Evolutionary conservation across 64 coral and sea anemone genomes (phyloP), one percentile per base, ranked within the genome.

Genomic region (Stylophora pistillata): DNA sequence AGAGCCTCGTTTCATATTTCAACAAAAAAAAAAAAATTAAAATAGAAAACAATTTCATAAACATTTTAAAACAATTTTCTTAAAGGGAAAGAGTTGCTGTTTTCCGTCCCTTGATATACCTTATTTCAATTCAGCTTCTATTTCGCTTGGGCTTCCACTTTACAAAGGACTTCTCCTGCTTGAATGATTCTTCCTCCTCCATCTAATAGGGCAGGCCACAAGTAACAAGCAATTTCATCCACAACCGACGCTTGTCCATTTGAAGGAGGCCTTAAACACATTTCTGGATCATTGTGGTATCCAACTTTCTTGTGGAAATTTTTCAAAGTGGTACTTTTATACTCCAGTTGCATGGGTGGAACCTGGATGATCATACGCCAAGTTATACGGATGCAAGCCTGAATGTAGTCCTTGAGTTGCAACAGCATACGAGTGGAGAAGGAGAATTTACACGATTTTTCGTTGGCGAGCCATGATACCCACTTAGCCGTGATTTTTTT

Each of bases 281-380:
- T 77, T 30, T 37, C 74, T 20, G 33, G 37, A 77, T 47, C 0
- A 23, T 47, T 55, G 0, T 52, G 34, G 55, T 77, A 52, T 77
- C 18, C 18, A 41, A 53, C 3, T 21, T 23, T 20, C 15, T 16
- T 77, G 74, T 55, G 74, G 55, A 55, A 21, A 77, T 77, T 10
- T 53, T 21, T 53, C 23, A 77, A 33, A 23, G 31, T 41, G 12
- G 33, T 10, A 17, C 34, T 53, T n/a, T 77, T 33, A n/a, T 77
- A 77, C 74, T 77, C 74, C 10, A 77, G 32, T 9, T 37, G 7
- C 74, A 77, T 52, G 21, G 17, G 30, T 52, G 74, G 74, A 21
- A 77, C 74, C 74, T 77, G 74, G 34, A 47, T 77, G 55, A 77
- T 47, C 74, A 77, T 77, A 53, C 74, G 74, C 74, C 74, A 77